Evolutionary conservation across 2,888 invertebrate genomes (phyloP).

Genomic region (Aspidiotus rigidus): DNA sequence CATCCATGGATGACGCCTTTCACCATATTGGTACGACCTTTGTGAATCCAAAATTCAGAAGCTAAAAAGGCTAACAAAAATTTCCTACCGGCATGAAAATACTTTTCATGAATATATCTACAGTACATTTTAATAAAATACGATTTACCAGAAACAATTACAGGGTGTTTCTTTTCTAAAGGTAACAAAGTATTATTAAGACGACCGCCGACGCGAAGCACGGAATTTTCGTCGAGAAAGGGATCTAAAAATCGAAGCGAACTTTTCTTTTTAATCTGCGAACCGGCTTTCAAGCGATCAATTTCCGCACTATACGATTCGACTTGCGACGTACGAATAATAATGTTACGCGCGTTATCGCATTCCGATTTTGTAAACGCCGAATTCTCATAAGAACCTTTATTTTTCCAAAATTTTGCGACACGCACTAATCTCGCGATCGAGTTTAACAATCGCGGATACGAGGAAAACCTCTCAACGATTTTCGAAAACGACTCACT

Average conservation of each 20-base stretch:
- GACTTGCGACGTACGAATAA: neutral
- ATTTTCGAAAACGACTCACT: neutral
- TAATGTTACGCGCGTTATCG: neutral
- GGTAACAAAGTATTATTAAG: neutral
- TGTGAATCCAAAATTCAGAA: neutral
- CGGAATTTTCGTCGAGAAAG: neutral
- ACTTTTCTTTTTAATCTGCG: neutral
- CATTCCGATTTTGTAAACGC: neutral
- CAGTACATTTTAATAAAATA: neutral
- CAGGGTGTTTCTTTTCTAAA: conserved; percentile 1
- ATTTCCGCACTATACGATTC: neutral
- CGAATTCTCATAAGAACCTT: neutral
- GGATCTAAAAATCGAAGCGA: neutral
- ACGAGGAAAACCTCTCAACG: neutral
- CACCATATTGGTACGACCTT: no score
- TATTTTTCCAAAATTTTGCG: neutral
- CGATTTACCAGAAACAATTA: neutral
- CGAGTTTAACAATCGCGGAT: neutral
- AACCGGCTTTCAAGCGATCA: neutral
- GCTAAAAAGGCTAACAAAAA: neutral
- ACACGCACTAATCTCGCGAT: neutral
- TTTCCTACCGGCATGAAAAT: neutral
- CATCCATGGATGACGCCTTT: neutral
- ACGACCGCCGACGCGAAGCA: conserved; percentile 20
- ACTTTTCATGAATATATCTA: neutral